Conservation (phyloP, 1,140 invertebrate species). For the Scylla paramamosain region DNA sequence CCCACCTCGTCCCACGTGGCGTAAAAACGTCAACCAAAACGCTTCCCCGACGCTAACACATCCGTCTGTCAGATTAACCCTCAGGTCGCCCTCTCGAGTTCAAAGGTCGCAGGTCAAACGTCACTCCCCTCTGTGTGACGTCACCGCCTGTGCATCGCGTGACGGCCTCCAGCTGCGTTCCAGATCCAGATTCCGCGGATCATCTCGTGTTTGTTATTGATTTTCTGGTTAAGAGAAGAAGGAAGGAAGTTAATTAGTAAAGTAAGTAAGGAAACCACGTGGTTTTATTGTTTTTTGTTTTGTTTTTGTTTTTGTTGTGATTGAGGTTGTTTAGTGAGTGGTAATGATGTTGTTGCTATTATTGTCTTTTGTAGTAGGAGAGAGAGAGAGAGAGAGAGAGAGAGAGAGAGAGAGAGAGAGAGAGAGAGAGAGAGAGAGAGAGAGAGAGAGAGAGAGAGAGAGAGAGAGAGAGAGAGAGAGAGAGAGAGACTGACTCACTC, state of each 20-base stretch:
- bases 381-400: neutral
- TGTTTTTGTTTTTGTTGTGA: neutral
- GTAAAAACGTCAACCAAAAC: too few species aligned
- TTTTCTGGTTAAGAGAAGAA: neutral
- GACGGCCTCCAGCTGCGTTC: neutral
- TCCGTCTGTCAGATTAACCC: neutral
- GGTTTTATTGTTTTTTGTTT: neutral
- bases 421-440: too few species aligned
- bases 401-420: neutral
- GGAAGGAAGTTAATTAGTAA: too few species aligned
- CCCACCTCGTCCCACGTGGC: too few species aligned
- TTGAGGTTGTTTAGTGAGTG: neutral
- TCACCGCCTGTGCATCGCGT: neutral
- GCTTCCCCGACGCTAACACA: too few species aligned
- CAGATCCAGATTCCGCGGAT: too few species aligned
- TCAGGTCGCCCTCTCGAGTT: neutral
- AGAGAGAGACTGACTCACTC: too few species aligned
- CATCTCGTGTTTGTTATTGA: neutral
- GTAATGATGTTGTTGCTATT: too few species aligned
- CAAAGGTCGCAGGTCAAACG: neutral
- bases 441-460: too few species aligned
- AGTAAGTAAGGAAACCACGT: too few species aligned
- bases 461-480: too few species aligned
- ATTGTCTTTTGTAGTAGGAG: too few species aligned
- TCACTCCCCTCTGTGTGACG: neutral